Percentiles rank a stretch among this genome's conserved stretches.
These are phyloP conservation scores for Lochmaea capreae DNA, from an alignment of 2,888 invertebrate genomes.

Conservation along the genomic window DNA sequence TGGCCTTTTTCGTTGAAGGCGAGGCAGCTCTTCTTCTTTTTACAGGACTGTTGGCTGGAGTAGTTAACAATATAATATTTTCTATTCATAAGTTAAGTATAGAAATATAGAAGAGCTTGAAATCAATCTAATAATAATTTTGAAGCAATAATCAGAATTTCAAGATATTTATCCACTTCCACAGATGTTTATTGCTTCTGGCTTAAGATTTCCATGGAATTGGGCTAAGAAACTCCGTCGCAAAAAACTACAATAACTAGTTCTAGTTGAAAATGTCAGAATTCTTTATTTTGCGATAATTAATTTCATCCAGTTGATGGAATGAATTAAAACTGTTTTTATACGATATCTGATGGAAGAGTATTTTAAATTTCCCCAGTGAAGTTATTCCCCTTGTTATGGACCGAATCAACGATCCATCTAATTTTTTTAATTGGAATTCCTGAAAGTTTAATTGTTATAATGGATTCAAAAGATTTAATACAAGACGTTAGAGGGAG, in stretches of 20 bases:
- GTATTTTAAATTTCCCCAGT: slow-evolving; percentile 2
- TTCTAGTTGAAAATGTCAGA: neutral
- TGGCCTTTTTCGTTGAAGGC: too few species aligned
- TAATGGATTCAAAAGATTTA: slow-evolving; percentile 42
- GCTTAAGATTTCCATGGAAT: too few species aligned
- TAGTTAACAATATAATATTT: too few species aligned
- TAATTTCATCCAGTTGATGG: neutral
- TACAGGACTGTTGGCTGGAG: too few species aligned
- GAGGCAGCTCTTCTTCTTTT: too few species aligned
- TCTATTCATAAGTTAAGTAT: too few species aligned
- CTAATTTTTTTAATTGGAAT: slow-evolving; percentile 50
- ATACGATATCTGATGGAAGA: neutral
- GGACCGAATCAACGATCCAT: slow-evolving; percentile 16
- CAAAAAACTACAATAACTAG: neutral
- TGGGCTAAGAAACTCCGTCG: too few species aligned
- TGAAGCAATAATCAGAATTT: too few species aligned
- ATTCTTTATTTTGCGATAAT: neutral
- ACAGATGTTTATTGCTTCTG: too few species aligned
- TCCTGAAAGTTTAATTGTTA: slow-evolving; percentile 57
- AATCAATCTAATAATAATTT: too few species aligned
- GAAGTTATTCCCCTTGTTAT: slow-evolving; percentile 1
- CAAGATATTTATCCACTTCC: too few species aligned
- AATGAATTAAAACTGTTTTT: neutral
- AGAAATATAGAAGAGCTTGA: too few species aligned
- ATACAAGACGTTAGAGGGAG: slow-evolving; percentile 31